Base-by-base conservation (phyloP, 2,113 vertebrate species). In the Pandion haliaetus region DNA sequence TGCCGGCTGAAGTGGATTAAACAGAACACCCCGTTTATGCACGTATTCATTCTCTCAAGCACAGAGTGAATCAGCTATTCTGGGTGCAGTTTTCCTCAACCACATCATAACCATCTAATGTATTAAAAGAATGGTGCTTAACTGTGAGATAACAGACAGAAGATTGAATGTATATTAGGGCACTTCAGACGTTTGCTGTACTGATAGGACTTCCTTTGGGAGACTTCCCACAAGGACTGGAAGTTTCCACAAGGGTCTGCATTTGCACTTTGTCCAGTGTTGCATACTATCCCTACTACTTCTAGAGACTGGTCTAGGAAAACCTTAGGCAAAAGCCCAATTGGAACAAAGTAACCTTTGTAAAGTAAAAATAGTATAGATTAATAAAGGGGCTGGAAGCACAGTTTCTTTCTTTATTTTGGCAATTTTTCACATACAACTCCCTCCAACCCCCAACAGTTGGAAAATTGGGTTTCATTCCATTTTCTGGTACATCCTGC, bases 261-360 rank as follows among this genome's bases (percentile, higher is more conserved):
- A 74, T 95, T 92, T 90, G 55, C 28, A 71, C 86, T 95, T 93
- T 71, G 72, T 88, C 86, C 76, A 62, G 19, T 8, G 17, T 32
- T 88, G 72, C 50, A 90, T 92, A 86, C 71, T 92, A 94, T 31
- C 20, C 20, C 76, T 63, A 25, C 47, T 70, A 28, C 54, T 70
- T 49, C 32, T 12, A 73, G 63, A 78, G 72, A 57, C 5, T 2
- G 8, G 14, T 52, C 50, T 88, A 88, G 59, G 82, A 93, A 90
- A 96, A 79, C 17, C 13, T 84, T 52, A 93, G 80, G 88, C 80
- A 86, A 92, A 93, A 93, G 9, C 15, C 69, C 90, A 92, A 81
- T 3, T 32, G 79, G 93, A 96, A 95, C 69, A 95, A 90, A 90
- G 65, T 71, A 86, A 86, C 31, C 52, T 92, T 76, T 89, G 59